Base-by-base conservation (phyloP, 2,113 vertebrate genomes). In the Phainopepla nitens region DNA sequence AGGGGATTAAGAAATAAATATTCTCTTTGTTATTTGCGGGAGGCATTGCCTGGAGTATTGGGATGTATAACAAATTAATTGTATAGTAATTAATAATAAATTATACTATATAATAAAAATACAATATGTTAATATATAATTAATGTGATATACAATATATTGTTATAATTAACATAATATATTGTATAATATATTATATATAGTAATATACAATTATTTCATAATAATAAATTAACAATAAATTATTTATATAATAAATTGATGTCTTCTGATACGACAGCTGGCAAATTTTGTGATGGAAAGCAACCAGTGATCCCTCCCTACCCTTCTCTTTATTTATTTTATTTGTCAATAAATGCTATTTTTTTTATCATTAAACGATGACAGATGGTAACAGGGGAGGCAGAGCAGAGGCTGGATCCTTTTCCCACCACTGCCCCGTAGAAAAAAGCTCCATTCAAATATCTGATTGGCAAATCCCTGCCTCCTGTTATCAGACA, bases 401-500 rank as follows among this genome's bases (percentile, higher is more conserved):
- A 75, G 53, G 57, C 53, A 90, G 70, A 68, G 62, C 47, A 58
- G 70, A 82, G 44, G 18, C 62, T 56, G 31, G 22, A 25, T 39
- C 47, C 47, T 56, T 57, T 13, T 7, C 35, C 87, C 39, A 22
- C 49, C 8, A 1, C 36, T 51, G 49, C 22, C 31, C 6, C 2
- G 45, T 9, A 69, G n/a, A 75, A 65, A 39, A 45, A 45, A 65
- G 28, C 54, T 80, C 79, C 1, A 1, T 51, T 57, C 93, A 50
- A 84, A 49, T 94, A 96, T 90, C 90, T 71, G 94, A 87, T 71
- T 53, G 90, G 68, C 75, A 69, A n/a, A 64, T 7, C 68, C 76
- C 72, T 75, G 85, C n/a, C 53, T 89, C 88, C 33, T 0, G 10
- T 83, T 85, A 93, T 51, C 92, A 66, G 92, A 66, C 3, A 2